A percentile compares a stretch with the other conserved stretches of the same genome.
phyloP scores from a whole-genome alignment of 2,888 invertebrate genomes.

The Morinoia aosen region DNA sequence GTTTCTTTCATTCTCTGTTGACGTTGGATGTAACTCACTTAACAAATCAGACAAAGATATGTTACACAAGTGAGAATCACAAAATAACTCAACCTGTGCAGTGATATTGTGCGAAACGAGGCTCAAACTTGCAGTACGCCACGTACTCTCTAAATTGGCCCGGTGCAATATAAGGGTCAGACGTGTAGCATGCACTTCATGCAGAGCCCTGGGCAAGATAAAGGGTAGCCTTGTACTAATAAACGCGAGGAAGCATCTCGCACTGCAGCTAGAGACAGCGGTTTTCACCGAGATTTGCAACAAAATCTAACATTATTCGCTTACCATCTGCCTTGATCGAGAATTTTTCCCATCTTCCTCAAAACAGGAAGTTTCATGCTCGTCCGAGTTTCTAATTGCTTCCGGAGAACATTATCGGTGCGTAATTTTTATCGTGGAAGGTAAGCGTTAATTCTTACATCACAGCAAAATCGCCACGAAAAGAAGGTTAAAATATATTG shows the following conservation, averaged over 20 bases:
- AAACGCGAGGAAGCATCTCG: neutral
- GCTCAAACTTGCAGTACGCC: too few species aligned
- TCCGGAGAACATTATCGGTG: neutral
- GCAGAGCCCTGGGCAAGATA: neutral
- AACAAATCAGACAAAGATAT: too few species aligned
- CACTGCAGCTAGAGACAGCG: neutral
- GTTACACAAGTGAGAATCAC: too few species aligned
- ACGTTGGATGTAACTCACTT: too few species aligned
- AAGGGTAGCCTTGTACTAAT: too few species aligned
- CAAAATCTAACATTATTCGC: neutral
- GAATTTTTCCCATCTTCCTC: neutral
- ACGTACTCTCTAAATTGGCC: too few species aligned
- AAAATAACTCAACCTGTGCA: too few species aligned
- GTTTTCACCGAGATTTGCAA: neutral
- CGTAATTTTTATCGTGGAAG: neutral
- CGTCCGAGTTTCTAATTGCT: slow-evolving; percentile 17
- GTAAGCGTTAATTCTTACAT: neutral
- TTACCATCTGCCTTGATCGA: neutral
- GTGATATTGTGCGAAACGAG: too few species aligned
- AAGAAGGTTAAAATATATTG: neutral
- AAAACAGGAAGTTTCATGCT: neutral
- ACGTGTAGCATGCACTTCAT: neutral
- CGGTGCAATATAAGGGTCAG: too few species aligned
- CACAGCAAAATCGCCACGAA: neutral
- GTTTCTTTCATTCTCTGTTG: too few species aligned